Conservation (phyloP, 2,113 vertebrate genomes). For the Oreochromis tanganicae region DNA sequence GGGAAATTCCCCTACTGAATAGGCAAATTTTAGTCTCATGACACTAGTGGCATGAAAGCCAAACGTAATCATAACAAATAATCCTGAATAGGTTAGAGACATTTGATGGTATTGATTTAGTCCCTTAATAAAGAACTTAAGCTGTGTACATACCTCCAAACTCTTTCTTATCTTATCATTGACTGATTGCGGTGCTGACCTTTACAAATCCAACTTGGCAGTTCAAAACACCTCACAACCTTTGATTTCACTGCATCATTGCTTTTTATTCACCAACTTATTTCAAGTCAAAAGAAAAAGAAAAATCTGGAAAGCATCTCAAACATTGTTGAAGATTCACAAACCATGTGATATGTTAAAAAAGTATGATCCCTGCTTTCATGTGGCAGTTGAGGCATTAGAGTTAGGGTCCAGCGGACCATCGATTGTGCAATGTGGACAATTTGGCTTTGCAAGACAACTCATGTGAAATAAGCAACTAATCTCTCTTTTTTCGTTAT, state of each 20-base stretch:
- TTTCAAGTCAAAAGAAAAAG: background rate
- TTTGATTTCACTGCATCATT: background rate
- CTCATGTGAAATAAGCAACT: no score
- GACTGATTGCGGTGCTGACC: background rate
- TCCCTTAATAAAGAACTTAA: background rate
- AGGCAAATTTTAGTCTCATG: conserved; percentile 17
- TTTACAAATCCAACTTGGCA: background rate
- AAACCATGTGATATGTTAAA: background rate
- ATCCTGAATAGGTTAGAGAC: background rate
- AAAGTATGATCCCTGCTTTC: no score
- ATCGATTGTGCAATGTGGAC: no score
- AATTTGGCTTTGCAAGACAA: no score
- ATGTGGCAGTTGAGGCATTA: no score
- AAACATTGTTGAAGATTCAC: background rate
- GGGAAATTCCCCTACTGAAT: conserved; percentile 34
- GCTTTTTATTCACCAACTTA: background rate
- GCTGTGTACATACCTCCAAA: background rate
- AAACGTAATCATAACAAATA: background rate
- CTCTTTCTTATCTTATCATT: background rate
- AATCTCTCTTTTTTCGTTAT: no score
- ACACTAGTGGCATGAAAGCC: background rate
- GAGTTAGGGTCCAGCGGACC: no score
- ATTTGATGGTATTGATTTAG: background rate
- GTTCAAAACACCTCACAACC: background rate
- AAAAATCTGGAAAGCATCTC: background rate